Evolutionary conservation across 2,888 invertebrate genomes (phyloP).

Genomic region (Hirudinaria manillensis): DNA sequence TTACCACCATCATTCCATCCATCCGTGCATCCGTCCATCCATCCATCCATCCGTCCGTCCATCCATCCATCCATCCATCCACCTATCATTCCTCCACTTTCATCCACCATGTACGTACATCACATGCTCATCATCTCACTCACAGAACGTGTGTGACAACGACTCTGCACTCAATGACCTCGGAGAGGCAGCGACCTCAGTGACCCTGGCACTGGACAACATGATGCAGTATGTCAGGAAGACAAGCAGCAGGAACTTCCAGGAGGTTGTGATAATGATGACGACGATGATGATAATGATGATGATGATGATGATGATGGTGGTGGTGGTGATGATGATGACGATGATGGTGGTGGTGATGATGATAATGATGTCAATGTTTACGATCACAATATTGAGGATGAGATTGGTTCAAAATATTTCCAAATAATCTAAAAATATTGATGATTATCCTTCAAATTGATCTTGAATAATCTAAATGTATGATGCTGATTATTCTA

Average conservation of each 20-base stretch:
- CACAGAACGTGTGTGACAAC: constrained; percentile 61
- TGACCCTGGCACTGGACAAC: constrained; percentile 79
- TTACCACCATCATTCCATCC: too few species aligned
- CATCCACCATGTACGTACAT: not conserved
- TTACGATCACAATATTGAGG: not conserved
- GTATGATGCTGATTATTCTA: too few species aligned
- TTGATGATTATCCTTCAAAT: too few species aligned
- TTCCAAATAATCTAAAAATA: too few species aligned
- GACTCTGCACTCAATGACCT: constrained; percentile 69
- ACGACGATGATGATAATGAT: constrained; percentile 25
- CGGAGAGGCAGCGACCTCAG: constrained; percentile 75
- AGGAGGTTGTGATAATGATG: constrained; percentile 1
- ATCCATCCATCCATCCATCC: too few species aligned
- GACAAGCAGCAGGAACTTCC: constrained; percentile 30
- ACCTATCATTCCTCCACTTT: not conserved
- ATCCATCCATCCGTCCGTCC: too few species aligned
- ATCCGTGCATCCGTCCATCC: too few species aligned
- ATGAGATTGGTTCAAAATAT: too few species aligned
- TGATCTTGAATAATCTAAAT: too few species aligned
- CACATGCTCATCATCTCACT: not conserved
- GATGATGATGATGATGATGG: constrained; percentile 25
- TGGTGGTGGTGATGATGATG: constrained; percentile 4
- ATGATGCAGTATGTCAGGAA: constrained; percentile 80
- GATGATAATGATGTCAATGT: constrained; percentile 25
- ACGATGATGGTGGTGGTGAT: constrained; percentile 38